Evolutionary conservation across 2,113 vertebrate genomes (phyloP).

Genomic region (Bos javanicus): DNA sequence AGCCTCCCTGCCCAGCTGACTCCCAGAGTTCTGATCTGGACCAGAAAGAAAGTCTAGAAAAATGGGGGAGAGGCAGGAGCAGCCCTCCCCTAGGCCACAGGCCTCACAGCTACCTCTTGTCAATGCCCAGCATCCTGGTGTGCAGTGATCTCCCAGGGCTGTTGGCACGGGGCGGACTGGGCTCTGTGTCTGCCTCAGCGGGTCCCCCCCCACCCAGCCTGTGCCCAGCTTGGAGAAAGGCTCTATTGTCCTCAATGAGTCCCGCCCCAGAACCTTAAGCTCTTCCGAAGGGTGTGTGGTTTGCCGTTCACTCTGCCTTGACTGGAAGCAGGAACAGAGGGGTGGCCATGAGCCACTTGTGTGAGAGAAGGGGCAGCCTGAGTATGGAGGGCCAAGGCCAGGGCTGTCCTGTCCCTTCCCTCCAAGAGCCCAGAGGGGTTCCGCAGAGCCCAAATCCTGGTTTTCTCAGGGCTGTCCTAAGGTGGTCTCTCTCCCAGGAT

Average conservation of each 20-base stretch:
- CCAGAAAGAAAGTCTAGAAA: neutral
- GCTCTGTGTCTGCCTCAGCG: neutral
- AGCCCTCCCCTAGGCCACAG: neutral
- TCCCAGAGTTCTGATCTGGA: neutral
- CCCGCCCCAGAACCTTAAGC: neutral
- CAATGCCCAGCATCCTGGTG: neutral
- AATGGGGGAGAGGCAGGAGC: neutral
- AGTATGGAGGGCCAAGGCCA: neutral
- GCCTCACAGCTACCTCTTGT: neutral
- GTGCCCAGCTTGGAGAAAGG: constrained; percentile 53
- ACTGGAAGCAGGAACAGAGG: neutral
- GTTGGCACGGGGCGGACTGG: neutral
- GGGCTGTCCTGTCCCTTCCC: neutral
- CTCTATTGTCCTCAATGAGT: constrained; percentile 28
- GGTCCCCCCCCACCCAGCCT: neutral
- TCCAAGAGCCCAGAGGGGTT: neutral
- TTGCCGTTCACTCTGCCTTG: neutral
- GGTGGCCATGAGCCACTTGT: neutral
- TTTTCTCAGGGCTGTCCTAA: neutral
- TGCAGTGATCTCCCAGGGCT: neutral
- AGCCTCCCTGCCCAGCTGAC: neutral
- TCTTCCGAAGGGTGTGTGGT: neutral
- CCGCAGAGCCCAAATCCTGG: neutral
- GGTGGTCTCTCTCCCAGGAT: neutral
- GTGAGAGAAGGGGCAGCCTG: neutral